Percentiles rank a stretch among this genome's conserved stretches.
Conservation (phyloP, 2,888 invertebrate genomes). For the Machimus atricapillus region DNA sequence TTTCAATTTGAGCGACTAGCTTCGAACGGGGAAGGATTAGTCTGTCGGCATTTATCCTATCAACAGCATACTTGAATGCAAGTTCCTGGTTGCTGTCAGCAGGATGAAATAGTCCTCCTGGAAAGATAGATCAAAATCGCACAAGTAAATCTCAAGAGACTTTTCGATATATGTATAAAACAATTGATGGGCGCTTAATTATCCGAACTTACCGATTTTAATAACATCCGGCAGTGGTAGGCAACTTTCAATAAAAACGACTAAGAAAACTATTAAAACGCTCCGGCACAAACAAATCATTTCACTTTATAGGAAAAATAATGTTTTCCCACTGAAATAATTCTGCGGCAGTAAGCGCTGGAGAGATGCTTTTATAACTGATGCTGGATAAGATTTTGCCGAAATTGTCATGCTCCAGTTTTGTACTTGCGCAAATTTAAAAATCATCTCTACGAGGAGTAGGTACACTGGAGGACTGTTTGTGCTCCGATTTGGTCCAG, state of each 20-base stretch:
- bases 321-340: neutral
- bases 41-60: slow-evolving; percentile 85
- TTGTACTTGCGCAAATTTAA: neutral
- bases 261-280: neutral
- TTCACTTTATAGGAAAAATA: neutral
- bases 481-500: neutral
- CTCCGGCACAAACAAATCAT: neutral
- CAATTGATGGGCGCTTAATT: neutral
- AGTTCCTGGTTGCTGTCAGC: slow-evolving; percentile 87
- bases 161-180: neutral
- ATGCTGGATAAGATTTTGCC: slow-evolving; percentile 21
- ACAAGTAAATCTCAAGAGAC: neutral
- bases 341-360: slow-evolving; percentile 21
- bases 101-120: slow-evolving; percentile 88
- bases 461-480: neutral
- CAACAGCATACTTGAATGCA: slow-evolving; percentile 91
- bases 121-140: neutral
- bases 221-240: slow-evolving; percentile 47
- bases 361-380: slow-evolving; percentile 4
- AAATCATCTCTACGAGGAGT: neutral
- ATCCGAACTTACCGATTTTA: slow-evolving; percentile 46
- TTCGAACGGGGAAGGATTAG: slow-evolving; percentile 85
- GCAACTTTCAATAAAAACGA: slow-evolving; percentile 32
- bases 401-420: neutral
- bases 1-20: slow-evolving; percentile 86